A percentile compares a stretch with the other conserved stretches of the same genome.
These are phyloP conservation scores for Kryptolebias ocellatus DNA, from an alignment of 2,797 vertebrate species.

Conservation along the genomic window DNA sequence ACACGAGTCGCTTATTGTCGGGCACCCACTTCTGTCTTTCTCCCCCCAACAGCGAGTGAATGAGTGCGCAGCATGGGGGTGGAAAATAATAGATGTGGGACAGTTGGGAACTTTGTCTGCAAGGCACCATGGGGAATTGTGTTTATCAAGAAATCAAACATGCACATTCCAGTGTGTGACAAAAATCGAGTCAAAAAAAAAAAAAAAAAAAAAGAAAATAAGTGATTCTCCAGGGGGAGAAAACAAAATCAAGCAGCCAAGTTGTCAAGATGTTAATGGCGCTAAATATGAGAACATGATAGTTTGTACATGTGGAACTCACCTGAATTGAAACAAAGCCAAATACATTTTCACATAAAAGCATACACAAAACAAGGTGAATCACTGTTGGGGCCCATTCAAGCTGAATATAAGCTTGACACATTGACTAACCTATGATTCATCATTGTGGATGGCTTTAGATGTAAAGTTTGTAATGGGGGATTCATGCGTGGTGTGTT, in stretches of 20 bases:
- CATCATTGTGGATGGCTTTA: conserved; percentile 35
- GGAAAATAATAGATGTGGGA: conserved; percentile 65
- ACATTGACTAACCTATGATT: conserved; percentile 64
- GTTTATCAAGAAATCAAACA: conserved; percentile 58
- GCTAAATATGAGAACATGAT: conserved; percentile 20
- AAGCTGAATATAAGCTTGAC: conserved; percentile 34
- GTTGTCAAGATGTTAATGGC: conserved; percentile 59
- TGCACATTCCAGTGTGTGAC: conserved; percentile 62
- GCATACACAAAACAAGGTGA: conserved; percentile 8
- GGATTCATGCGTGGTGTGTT: conserved; percentile 60
- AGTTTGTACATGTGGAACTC: conserved; percentile 19
- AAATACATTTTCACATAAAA: conserved; percentile 37
- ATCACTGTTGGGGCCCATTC: conserved; percentile 6
- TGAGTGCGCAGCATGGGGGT: conserved; percentile 53
- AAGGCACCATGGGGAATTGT: conserved; percentile 57
- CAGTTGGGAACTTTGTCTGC: conserved; percentile 62
- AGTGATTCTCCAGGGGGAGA: conserved; percentile 38
- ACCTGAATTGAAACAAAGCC: conserved; percentile 38
- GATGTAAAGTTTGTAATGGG: conserved; percentile 42
- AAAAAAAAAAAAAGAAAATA: conserved; percentile 20
- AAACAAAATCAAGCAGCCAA: conserved; percentile 49
- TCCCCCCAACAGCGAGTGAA: conserved; percentile 59
- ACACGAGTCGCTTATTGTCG: conserved; percentile 52
- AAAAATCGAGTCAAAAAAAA: conserved; percentile 26
- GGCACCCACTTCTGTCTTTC: conserved; percentile 46